Conservation (phyloP, 37 sponge, comb jelly and placozoan species). For the Theonella swinhoei region DNA sequence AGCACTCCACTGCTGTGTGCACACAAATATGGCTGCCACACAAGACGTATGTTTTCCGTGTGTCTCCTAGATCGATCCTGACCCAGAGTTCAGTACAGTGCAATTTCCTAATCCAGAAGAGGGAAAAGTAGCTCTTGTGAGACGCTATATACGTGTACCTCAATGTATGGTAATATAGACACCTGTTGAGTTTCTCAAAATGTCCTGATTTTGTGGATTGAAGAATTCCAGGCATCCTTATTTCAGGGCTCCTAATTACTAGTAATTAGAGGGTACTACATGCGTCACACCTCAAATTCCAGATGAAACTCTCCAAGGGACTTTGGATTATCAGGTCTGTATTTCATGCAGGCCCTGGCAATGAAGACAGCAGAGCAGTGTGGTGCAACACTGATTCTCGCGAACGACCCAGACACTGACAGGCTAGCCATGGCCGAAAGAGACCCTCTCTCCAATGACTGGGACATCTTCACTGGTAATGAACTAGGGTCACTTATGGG, state of each 20-base stretch:
- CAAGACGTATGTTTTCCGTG: not conserved
- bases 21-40: not conserved
- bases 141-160: too few species aligned
- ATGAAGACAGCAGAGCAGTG: slow-evolving; percentile 83
- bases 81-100: slow-evolving; percentile 98
- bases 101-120: slow-evolving; percentile 99
- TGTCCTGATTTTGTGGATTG: too few species aligned
- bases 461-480: slow-evolving; percentile 98
- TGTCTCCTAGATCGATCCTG: slow-evolving; percentile 73
- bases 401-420: slow-evolving; percentile 99
- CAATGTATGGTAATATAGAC: too few species aligned
- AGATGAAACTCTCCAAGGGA: too few species aligned
- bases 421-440: slow-evolving; percentile 94
- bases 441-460: slow-evolving; percentile 35
- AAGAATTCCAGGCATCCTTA: too few species aligned
- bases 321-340: too few species aligned
- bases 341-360: slow-evolving; percentile 87
- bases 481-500: slow-evolving; percentile 90
- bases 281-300: too few species aligned
- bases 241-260: too few species aligned
- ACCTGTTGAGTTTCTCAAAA: too few species aligned
- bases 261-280: too few species aligned
- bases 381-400: slow-evolving; percentile 81
- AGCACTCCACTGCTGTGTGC: too few species aligned
- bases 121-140: slow-evolving; percentile 93